Base-by-base conservation (phyloP, 2,797 vertebrate species). In the Glyptemys insculpta region DNA sequence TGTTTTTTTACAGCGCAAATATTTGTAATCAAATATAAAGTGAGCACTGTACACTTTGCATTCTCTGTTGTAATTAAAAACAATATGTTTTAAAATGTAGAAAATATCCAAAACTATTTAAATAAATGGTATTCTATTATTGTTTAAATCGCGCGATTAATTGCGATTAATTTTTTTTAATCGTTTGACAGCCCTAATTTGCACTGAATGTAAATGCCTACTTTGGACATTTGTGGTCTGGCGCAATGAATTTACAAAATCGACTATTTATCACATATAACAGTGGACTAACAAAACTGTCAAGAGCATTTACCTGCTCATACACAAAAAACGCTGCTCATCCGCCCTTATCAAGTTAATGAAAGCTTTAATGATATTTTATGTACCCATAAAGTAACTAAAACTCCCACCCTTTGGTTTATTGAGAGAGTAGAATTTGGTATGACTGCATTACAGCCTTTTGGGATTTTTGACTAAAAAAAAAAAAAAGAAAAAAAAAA, bases 271-370 rank as follows among this genome's bases (percentile, higher is more conserved):
- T 91, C 25, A 78, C 2, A 37, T 18, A 31, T 18, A 88, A 53
- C 12, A 86, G 80, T 50, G 86, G 47, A 44, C 79, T 85, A 50
- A 49, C 87, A 95, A 95, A 94, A 92, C 76, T 91, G 89, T 25
- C 47, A 54, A 3, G 0, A 86, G 56, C 65, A 92, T 44, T 0
- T 50, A 41, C 86, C 68, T 44, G 56, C 83, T 87, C 87, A 86
- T 68, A 91, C 0, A 1, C 82, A 92, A 86, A 37, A 68, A 21
- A 88, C 81, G 31, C 62, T 80, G 23, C 62, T 91, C 1, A 0
- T 89, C 88, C 52, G 27, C 76, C 57, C 72, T 65, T 82, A 79
- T 5, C 49, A 88, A 88, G 89, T 76, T 47, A 81, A 84, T 34
- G 44, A 53, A 85, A 94, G 41, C 21, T 12, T 19, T 57, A 68